Conservation (phyloP, 2,797 vertebrate genomes). For the Ataeniobius toweri region DNA sequence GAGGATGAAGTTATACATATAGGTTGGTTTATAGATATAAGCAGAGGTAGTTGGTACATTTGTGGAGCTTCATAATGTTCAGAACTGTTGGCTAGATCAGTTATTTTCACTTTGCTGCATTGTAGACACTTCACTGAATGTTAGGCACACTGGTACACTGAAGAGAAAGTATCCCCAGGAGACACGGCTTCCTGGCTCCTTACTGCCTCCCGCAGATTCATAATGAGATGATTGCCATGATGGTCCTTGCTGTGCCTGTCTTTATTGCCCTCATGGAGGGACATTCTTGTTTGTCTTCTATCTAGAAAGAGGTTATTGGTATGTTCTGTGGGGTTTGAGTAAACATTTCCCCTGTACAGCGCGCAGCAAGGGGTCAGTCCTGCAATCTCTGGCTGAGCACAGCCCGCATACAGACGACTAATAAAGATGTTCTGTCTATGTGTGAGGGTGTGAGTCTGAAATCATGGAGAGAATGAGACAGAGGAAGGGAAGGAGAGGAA, state of each 20-base stretch:
- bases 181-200: constrained; percentile 49
- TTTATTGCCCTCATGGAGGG: constrained; percentile 65
- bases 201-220: constrained; percentile 52
- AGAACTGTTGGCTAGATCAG: constrained; percentile 60
- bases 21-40: constrained; percentile 14
- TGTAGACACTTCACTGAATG: constrained; percentile 51
- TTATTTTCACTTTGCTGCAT: constrained; percentile 62
- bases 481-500: constrained; percentile 23
- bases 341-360: constrained; percentile 74
- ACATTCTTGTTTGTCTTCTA: constrained; percentile 72
- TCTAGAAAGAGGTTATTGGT: constrained; percentile 76
- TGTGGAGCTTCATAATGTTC: constrained; percentile 37
- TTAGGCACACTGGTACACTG: constrained; percentile 52
- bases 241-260: constrained; percentile 64
- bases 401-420: constrained; percentile 69
- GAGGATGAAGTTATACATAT: constrained; percentile 22
- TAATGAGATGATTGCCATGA: constrained; percentile 77
- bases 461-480: constrained; percentile 14
- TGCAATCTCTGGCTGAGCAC: constrained; percentile 71
- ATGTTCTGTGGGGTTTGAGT: constrained; percentile 71
- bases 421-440: constrained; percentile 68
- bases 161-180: constrained; percentile 51
- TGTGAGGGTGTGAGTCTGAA: constrained; percentile 26
- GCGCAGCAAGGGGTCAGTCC: constrained; percentile 74
- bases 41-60: constrained; percentile 34